Conservation (phyloP, 2,888 invertebrate genomes). For the Uloborus plumipes region DNA sequence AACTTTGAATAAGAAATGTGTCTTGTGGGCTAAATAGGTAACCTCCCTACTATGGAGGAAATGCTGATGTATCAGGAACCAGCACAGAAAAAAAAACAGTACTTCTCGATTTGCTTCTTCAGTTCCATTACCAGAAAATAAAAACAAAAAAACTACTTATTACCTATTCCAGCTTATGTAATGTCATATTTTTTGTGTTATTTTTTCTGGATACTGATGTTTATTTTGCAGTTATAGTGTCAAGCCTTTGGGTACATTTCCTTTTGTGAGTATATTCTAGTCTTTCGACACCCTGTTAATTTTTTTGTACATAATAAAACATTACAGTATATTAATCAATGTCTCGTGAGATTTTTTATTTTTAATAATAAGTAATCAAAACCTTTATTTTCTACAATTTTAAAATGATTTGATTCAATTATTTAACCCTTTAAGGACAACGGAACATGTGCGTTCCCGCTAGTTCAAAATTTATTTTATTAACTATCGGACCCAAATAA, state of each 20-base stretch:
- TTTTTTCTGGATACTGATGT: constrained; percentile 21
- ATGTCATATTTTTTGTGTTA: constrained; percentile 30
- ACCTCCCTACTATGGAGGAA: background rate
- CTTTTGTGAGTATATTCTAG: constrained; percentile 61
- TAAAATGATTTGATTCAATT: too few relatives aligned
- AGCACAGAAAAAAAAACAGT: background rate
- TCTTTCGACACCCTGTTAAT: constrained; percentile 44
- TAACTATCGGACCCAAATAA: too few relatives aligned
- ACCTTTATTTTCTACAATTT: too few relatives aligned
- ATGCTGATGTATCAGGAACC: background rate
- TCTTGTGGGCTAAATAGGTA: background rate
- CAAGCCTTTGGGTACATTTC: constrained; percentile 42
- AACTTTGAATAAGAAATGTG: background rate
- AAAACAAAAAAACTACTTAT: background rate
- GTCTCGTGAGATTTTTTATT: background rate
- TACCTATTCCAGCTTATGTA: constrained; percentile 58
- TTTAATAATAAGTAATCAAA: background rate
- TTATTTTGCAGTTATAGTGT: constrained; percentile 49
- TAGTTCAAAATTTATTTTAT: too few relatives aligned
- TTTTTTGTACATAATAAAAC: constrained; percentile 58
- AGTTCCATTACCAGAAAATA: background rate
- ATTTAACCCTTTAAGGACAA: too few relatives aligned
- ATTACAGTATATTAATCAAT: constrained; percentile 14
- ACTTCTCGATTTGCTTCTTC: background rate
- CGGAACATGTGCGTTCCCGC: too few relatives aligned